Evolutionary conservation across 2,797 vertebrate species (phyloP).

Genomic region (Enteromius mattozi): DNA sequence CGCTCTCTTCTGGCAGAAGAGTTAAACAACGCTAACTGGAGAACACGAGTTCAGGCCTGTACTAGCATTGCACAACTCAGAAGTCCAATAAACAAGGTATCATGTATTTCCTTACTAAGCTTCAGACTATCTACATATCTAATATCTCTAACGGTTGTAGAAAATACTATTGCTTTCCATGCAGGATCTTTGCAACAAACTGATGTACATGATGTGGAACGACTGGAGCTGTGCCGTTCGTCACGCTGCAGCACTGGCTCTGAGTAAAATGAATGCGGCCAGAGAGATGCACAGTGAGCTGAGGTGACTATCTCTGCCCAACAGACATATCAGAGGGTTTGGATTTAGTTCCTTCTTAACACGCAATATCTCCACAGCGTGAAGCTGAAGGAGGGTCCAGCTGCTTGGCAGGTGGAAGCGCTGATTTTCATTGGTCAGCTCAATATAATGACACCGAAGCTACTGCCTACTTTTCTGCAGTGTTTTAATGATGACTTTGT

Average conservation of each 20-base stretch:
- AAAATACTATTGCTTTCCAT: slow-evolving; percentile 15
- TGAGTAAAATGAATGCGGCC: slow-evolving; percentile 73
- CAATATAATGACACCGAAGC: slow-evolving; percentile 77
- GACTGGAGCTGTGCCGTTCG: slow-evolving; percentile 77
- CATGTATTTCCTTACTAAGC: neutral
- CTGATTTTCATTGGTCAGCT: slow-evolving; percentile 74
- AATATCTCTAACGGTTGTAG: neutral
- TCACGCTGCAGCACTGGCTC: slow-evolving; percentile 70
- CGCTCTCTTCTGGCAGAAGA: slow-evolving; percentile 75
- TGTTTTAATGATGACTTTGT: slow-evolving; percentile 76
- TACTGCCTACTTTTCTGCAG: slow-evolving; percentile 74
- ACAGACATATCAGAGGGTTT: slow-evolving; percentile 8
- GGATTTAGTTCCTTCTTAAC: neutral
- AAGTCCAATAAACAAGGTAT: slow-evolving; percentile 72
- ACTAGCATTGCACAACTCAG: slow-evolving; percentile 69
- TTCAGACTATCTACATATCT: neutral
- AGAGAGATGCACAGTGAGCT: slow-evolving; percentile 76
- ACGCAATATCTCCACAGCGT: slow-evolving; percentile 55
- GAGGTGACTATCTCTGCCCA: slow-evolving; percentile 64
- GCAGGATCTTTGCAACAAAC: slow-evolving; percentile 77
- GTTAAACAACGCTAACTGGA: slow-evolving; percentile 76
- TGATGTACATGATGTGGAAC: slow-evolving; percentile 79
- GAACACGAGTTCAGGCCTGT: slow-evolving; percentile 71
- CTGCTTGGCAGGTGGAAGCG: slow-evolving; percentile 69
- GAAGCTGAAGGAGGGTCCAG: slow-evolving; percentile 70